Base-by-base conservation (phyloP, 2,888 invertebrate species). In the Craniophora ligustri region DNA sequence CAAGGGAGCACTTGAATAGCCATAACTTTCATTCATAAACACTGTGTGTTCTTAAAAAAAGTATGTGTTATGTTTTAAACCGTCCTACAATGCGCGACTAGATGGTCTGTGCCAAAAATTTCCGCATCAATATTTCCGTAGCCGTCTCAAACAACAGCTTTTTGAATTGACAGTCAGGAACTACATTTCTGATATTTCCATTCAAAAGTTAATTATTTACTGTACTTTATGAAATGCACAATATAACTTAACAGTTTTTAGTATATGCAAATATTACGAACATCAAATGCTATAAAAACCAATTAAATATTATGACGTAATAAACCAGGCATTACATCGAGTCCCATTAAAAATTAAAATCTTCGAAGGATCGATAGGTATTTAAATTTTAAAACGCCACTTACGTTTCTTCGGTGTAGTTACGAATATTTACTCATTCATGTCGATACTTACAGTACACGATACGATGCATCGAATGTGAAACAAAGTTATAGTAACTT, bases 1-100 rank as follows among this genome's bases (percentile, higher is more conserved):
- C 11, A 5, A 5, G 19, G 7, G 0, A 8, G 18, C 28, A n/a
- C 38, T 28, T 38, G 18, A 16, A n/a, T 21, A 36, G 26, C 19
- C 23, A 58, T 16, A 16, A 26, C 19, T 32, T 53, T 54, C 32
- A 60, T 60, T 46, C 54, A 54, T 21, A 46, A 54, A 30, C 14
- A 7, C 8, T 14, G n/a, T 18, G 30, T 11, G 15, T 23, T 31
- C 19, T 18, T 16, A 31, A 44, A 57, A 40, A 51, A 58, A 21
- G 3, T 26, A n/a, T 28, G 28, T 35, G 18, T 41, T 15, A 51
- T 46, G 14, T 54, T 54, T 42, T 38, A 59, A 18, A 46, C 15
- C 18, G 26, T 15, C 13, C 21, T 31, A 55, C 14, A 18, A 19
- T 19, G 16, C 19, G 35, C 60, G 21, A 8, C 18, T 8, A 14